Conservation (phyloP, 2,888 invertebrate species). For the Dryococelus australis region DNA sequence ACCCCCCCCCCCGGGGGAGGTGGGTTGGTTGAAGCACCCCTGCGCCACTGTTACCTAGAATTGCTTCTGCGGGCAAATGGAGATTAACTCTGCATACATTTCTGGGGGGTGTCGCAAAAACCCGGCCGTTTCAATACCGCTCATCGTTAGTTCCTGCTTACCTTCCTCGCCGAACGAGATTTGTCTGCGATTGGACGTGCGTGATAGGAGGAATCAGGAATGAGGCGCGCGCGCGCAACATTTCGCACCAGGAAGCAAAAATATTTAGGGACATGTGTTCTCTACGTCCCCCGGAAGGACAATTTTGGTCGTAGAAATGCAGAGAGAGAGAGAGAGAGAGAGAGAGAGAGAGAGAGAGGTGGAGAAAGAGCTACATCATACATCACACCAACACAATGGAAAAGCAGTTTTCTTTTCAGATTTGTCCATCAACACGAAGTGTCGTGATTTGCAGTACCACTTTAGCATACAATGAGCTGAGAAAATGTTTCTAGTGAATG, state of each 20-base stretch:
- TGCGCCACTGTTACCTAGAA: background rate
- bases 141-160: background rate
- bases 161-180: background rate
- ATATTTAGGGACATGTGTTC: background rate
- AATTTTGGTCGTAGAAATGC: no score
- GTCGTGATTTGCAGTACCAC: no score
- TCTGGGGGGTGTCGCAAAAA: background rate
- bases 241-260: background rate
- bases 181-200: background rate
- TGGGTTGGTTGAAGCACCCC: background rate
- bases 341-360: no score
- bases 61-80: background rate
- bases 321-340: no score
- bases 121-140: background rate
- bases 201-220: background rate
- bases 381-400: no score
- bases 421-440: no score
- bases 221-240: background rate
- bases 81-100: constrained; percentile 16
- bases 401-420: no score
- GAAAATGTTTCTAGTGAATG: no score
- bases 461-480: no score
- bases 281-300: no score
- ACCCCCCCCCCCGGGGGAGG: no score
- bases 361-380: no score